Conservation (phyloP, 2,797 vertebrate genomes). For the Rhabdophis nuchalis region DNA sequence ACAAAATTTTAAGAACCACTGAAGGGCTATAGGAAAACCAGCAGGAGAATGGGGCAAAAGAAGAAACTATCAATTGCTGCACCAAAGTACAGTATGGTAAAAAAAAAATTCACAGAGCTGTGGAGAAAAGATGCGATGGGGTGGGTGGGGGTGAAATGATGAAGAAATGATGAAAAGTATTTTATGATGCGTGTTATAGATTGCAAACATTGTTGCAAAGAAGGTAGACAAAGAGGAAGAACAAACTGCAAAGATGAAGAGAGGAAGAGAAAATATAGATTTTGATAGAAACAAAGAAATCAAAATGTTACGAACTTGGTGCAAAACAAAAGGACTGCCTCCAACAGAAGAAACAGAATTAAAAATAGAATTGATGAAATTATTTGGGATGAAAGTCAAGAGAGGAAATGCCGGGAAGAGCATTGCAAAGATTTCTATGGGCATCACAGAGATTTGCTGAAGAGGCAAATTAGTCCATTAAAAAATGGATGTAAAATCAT, state of each 20-base stretch:
- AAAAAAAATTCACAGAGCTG: background rate
- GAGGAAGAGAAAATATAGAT: background rate
- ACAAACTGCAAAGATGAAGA: background rate
- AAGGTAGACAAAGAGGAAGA: background rate
- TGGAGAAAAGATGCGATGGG: background rate
- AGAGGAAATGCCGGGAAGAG: background rate
- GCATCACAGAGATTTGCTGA: background rate
- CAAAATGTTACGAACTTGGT: background rate
- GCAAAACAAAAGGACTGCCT: background rate
- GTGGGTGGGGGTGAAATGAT: background rate
- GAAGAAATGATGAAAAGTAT: background rate
- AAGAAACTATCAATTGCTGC: background rate
- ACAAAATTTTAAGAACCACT: background rate
- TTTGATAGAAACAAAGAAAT: background rate
- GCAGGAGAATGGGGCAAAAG: background rate
- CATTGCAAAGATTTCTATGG: background rate
- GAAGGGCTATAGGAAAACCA: background rate
- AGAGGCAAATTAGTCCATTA: background rate
- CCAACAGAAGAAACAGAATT: background rate
- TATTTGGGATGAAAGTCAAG: background rate
- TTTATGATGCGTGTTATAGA: background rate
- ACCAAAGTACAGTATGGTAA: background rate
- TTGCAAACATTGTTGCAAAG: background rate
- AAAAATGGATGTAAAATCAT: background rate
- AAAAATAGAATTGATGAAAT: background rate